Evolutionary conservation across 2,888 invertebrate genomes (phyloP).

Genomic region (Exocentrus adspersus): DNA sequence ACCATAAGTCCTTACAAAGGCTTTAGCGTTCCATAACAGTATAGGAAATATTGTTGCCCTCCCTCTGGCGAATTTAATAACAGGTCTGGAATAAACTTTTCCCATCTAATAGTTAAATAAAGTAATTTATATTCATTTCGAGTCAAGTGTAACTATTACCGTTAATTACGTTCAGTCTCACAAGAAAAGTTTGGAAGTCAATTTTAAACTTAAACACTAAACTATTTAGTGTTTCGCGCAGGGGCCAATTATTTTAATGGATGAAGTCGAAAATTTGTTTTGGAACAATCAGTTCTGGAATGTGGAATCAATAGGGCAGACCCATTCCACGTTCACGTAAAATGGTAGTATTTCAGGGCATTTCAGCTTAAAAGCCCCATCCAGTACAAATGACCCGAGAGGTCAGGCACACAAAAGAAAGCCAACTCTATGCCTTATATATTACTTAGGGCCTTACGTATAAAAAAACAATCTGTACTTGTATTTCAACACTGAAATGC

Average conservation of each 20-base stretch:
- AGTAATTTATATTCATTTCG: constrained; percentile 22
- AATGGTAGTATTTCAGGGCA: constrained; percentile 57
- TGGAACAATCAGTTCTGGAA: constrained; percentile 46
- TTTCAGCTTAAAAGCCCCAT: constrained; percentile 54
- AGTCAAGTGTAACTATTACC: constrained; percentile 27
- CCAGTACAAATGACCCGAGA: constrained; percentile 57
- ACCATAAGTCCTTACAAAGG: not conserved
- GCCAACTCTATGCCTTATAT: constrained; percentile 52
- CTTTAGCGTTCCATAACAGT: not conserved
- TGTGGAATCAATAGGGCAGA: constrained; percentile 56
- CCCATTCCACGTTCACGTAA: constrained; percentile 56
- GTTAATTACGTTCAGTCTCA: constrained; percentile 40
- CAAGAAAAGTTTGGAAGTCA: constrained; percentile 38
- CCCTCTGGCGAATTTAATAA: not conserved
- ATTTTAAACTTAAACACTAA: constrained; percentile 35
- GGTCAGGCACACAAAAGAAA: constrained; percentile 55
- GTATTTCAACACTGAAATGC: constrained; percentile 49
- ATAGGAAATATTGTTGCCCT: not conserved
- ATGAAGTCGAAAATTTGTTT: constrained; percentile 43
- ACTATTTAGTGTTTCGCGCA: constrained; percentile 31
- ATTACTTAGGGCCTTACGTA: constrained; percentile 54
- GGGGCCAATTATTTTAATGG: constrained; percentile 40
- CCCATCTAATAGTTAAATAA: constrained; percentile 21
- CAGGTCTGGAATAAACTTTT: constrained; percentile 8
- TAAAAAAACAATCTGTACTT: constrained; percentile 55